Base-by-base conservation (phyloP, 2,888 invertebrate species). In the Erannis defoliaria region DNA sequence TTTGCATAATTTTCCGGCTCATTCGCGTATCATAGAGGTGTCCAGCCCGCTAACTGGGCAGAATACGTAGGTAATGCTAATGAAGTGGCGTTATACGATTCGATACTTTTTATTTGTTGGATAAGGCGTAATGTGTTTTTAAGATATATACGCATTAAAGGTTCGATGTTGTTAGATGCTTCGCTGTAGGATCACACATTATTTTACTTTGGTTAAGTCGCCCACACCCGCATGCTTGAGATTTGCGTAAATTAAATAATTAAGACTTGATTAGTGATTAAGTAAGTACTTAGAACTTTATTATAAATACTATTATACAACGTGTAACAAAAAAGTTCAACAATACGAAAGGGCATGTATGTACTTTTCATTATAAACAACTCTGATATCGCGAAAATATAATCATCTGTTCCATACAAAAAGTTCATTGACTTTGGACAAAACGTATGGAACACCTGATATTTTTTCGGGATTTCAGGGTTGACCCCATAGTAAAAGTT, bases 121-220 rank as follows among this genome's bases (percentile, higher is more conserved):
- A 85, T 84, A 85, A 81, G 74, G 72, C 73, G 81, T 84, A 82
- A 85, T 84, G 83, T 83, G 76, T 83, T 85, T 82, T 73, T 75
- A 77, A 81, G 80, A 83, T 84, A 85, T 77, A 77, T 78, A 74
- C 75, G 70, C 74, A 70, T 76, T 78, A 75, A 74, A 77, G 74
- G 76, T 77, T 76, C 75, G 72, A 80, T 78, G 74, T 73, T 72
- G 74, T 73, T 73, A 72, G 68, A 48, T 66, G 42, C 61, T 63
- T 69, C 64, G 68, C 72, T 80, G 76, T 23, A 21, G 2, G 12
- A 21, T 9, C 42, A 2, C 21, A 21, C 4, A 2, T 16, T n/a
- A 5, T 21, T 42, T 42, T 38, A 38, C 19, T 4, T 19, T 42
- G 21, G 12, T n/a, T 42, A n/a, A 21, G 21, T 19, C 21, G 5